Evolutionary conservation across 1,140 invertebrate genomes (phyloP).

Genomic region (Eriosoma lanigerum): DNA sequence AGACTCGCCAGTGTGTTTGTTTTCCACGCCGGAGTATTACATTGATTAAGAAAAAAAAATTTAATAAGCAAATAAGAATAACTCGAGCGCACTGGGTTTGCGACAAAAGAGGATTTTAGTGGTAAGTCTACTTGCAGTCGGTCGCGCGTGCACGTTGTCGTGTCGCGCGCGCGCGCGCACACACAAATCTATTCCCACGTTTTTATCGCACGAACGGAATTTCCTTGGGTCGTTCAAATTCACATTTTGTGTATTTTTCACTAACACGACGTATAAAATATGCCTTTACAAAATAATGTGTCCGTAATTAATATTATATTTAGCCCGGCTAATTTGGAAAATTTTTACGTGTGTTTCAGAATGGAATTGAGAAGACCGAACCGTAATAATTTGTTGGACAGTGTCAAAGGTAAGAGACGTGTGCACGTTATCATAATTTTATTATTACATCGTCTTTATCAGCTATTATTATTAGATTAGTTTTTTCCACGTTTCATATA

Average conservation of each 20-base stretch:
- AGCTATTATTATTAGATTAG: too few relatives aligned
- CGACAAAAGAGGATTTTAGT: not conserved
- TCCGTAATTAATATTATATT: conserved; percentile 12
- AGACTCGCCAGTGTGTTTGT: conserved; percentile 22
- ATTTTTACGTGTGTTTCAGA: conserved; percentile 36
- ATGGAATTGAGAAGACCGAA: conserved; percentile 49
- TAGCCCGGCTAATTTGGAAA: conserved; percentile 47
- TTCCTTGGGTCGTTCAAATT: conserved; percentile 23
- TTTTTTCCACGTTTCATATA: not conserved
- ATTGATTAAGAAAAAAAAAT: not conserved
- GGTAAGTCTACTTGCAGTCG: conserved; percentile 16
- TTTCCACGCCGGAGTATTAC: not conserved
- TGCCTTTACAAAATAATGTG: not conserved
- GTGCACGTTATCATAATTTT: not conserved
- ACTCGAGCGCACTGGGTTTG: not conserved
- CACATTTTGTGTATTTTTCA: too few relatives aligned
- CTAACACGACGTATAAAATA: not conserved
- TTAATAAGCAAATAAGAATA: not conserved
- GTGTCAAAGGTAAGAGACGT: conserved; percentile 46
- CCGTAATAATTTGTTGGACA: conserved; percentile 31
- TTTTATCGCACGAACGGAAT: conserved; percentile 45
- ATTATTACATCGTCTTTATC: not conserved
- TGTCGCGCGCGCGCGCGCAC: not conserved
- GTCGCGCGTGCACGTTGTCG: too few relatives aligned
- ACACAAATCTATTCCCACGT: conserved; percentile 13